These are phyloP conservation scores for Tetramorium parvispinum DNA, from an alignment of 1,140 invertebrate species.

Conservation along the genomic window DNA sequence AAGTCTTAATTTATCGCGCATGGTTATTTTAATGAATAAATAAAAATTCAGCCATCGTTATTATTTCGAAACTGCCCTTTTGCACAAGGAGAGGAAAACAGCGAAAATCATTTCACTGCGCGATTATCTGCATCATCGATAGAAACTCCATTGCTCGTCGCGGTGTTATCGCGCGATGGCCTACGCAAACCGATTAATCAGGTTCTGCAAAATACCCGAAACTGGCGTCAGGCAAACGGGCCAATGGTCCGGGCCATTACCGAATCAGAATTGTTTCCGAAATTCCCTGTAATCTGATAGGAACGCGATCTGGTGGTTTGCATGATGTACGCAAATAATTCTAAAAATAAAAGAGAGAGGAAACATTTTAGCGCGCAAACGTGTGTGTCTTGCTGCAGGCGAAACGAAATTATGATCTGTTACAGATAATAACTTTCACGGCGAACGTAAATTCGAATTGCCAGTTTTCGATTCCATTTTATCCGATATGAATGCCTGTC, in stretches of 20 bases:
- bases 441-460: conserved; percentile 48
- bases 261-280: conserved; percentile 59
- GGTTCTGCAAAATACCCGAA: conserved; percentile 55
- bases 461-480: conserved; percentile 55
- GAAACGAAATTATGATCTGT: conserved; percentile 55
- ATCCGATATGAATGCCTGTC: conserved; percentile 41
- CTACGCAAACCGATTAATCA: conserved; percentile 64
- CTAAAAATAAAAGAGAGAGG: conserved; percentile 30
- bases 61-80: background rate
- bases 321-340: conserved; percentile 54
- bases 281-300: conserved; percentile 59
- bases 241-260: conserved; percentile 43
- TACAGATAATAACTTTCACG: conserved; percentile 58
- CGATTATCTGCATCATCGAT: conserved; percentile 61
- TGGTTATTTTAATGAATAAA: background rate
- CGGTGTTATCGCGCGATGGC: conserved; percentile 54
- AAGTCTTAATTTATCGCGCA: background rate
- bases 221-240: conserved; percentile 23
- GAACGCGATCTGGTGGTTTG: conserved; percentile 41
- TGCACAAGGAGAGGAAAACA: background rate
- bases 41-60: conserved; percentile 3
- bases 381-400: conserved; percentile 31
- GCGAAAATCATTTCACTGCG: conserved; percentile 55
- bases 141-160: conserved; percentile 55
- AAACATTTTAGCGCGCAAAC: conserved; percentile 41